Evolutionary conservation across 2,888 invertebrate genomes (phyloP).

Genomic region (Oxyscelio sp.): DNA sequence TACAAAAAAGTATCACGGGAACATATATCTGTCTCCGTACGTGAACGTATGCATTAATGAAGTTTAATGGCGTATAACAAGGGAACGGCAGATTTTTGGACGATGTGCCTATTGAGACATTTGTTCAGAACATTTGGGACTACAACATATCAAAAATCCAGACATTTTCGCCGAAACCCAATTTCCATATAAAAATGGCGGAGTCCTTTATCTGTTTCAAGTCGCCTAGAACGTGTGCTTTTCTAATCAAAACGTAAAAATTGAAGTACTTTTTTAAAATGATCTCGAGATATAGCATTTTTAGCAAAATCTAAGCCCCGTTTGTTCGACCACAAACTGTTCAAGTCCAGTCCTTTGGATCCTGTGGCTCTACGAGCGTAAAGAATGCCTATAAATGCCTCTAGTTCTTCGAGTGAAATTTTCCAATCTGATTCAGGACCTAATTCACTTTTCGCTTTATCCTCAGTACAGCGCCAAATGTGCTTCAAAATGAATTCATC

Average conservation of each 20-base stretch:
- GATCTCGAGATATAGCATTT: slow-evolving; percentile 75
- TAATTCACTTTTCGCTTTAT: slow-evolving; percentile 52
- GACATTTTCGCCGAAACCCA: no score
- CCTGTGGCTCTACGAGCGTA: slow-evolving; percentile 74
- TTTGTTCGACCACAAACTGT: slow-evolving; percentile 74
- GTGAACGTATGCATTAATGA: no score
- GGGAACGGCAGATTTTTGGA: no score
- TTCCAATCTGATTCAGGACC: slow-evolving; percentile 31
- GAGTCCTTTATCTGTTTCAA: slow-evolving; percentile 52
- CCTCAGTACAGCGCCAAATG: slow-evolving; percentile 71
- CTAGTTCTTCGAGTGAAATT: slow-evolving; percentile 26
- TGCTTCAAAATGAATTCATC: slow-evolving; percentile 62
- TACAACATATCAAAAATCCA: no score
- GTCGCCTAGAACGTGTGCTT: slow-evolving; percentile 34
- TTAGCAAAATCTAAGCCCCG: slow-evolving; percentile 76
- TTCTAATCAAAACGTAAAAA: slow-evolving; percentile 62
- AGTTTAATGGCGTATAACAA: slow-evolving; percentile 63
- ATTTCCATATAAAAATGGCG: no score
- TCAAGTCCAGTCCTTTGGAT: background rate
- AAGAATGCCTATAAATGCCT: slow-evolving; percentile 72
- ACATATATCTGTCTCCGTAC: no score
- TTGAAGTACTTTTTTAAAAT: slow-evolving; percentile 74
- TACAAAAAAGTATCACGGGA: no score
- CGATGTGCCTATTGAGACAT: no score
- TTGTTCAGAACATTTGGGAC: no score